Evolutionary conservation across 2,797 vertebrate species (phyloP).

Genomic region (Channa striata): DNA sequence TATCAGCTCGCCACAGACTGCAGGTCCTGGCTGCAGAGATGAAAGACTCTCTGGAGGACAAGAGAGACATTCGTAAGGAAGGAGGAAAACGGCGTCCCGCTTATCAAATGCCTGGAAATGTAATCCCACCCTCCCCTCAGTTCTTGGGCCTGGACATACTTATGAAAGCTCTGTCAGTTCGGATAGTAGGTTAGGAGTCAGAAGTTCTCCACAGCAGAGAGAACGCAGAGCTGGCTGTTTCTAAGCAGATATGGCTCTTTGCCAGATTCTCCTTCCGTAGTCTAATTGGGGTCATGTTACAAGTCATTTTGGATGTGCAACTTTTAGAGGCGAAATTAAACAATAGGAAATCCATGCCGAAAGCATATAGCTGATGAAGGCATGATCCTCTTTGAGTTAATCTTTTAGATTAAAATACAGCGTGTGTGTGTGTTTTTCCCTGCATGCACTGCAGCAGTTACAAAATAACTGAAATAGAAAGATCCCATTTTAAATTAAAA

Average conservation of each 20-base stretch:
- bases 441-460: slow-evolving; percentile 3
- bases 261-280: slow-evolving; percentile 70
- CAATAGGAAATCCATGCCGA: slow-evolving; percentile 58
- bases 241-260: slow-evolving; percentile 71
- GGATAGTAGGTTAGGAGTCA: slow-evolving; percentile 73
- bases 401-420: slow-evolving; percentile 61
- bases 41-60: slow-evolving; percentile 84
- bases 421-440: slow-evolving; percentile 7
- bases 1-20: slow-evolving; percentile 82
- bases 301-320: slow-evolving; percentile 70
- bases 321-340: slow-evolving; percentile 70
- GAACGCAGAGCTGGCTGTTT: slow-evolving; percentile 62
- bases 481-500: slow-evolving; percentile 37
- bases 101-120: slow-evolving; percentile 80
- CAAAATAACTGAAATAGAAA: slow-evolving; percentile 15
- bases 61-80: slow-evolving; percentile 79
- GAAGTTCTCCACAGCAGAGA: slow-evolving; percentile 62
- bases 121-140: slow-evolving; percentile 67
- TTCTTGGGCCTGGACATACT: slow-evolving; percentile 69
- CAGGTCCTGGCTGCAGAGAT: slow-evolving; percentile 78
- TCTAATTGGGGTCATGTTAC: slow-evolving; percentile 81
- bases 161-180: slow-evolving; percentile 77
- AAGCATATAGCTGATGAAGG: slow-evolving; percentile 49
- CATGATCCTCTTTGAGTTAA: slow-evolving; percentile 61
- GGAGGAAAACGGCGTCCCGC: slow-evolving; percentile 78